Evolutionary conservation across 2,797 vertebrate species (phyloP), one percentile per base, ranked within the genome.

Genomic region (Furcifer pardalis): DNA sequence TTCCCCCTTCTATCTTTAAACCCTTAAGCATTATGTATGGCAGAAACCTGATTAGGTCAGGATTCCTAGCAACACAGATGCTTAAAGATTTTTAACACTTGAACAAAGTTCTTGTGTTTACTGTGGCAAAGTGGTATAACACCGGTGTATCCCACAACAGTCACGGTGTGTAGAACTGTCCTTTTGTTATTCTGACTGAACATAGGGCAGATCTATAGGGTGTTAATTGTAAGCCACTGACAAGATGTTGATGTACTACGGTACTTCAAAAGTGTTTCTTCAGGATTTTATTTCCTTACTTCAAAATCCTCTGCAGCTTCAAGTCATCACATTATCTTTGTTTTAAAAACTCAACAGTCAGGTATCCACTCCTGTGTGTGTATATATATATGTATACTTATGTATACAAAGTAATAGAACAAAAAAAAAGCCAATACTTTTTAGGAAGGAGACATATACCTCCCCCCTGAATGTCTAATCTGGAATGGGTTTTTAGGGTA

Each of bases 391-490:
- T 6, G 23, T 5, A 83, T 87, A 90, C 82, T 72, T 49, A 40
- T 77, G 87, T 91, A 81, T 62, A 83, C 87, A 90, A 87, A 81
- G 88, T 86, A 68, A 89, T 74, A 77, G 84, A 82, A 1, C 82
- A 52, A 44, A 92, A 94, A 94, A 92, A 83, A 87, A 84, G 15
- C 37, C 46, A 82, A 84, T 89, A 87, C 49, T 42, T 21, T 23
- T 37, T 49, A 3, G 4, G 9, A 85, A 21, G 71, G 84, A 90
- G 85, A 88, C 95, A 94, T 78, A 91, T 84, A 95, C 94, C 92
- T 56, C 52, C 52, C 92, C 95, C 95, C 96, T 96, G 96, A 96
- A 95, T 71, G 92, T 94, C 96, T 94, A 93, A 87, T 84, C 92
- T 94, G 94, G 77, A 85, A 91, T 92, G 49, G 35, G 73, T 52